Conservation (phyloP, 2,888 invertebrate species). For the Dorcus parallelipipedus region DNA sequence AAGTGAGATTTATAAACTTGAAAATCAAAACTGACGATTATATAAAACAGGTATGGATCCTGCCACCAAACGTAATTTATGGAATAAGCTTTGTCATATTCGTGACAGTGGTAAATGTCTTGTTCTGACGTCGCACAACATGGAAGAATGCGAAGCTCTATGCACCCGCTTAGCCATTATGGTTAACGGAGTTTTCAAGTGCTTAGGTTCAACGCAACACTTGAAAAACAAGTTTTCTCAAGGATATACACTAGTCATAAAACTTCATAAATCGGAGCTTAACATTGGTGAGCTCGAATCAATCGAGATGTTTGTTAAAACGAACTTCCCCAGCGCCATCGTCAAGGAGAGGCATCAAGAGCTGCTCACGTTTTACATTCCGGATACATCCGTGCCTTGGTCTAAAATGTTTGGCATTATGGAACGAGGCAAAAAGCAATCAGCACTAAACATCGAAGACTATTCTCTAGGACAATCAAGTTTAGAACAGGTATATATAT, state of each 20-base stretch:
- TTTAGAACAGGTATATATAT: conserved; percentile 61
- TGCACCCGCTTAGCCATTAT: conserved; percentile 79
- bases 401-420: conserved; percentile 74
- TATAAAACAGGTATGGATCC: no score
- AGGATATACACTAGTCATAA: conserved; percentile 50
- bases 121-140: conserved; percentile 80
- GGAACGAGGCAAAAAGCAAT: conserved; percentile 52
- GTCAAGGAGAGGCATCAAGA: conserved; percentile 69
- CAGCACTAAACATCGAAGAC: conserved; percentile 61
- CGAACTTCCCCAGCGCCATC: conserved; percentile 38
- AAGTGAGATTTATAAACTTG: no score
- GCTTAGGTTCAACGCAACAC: conserved; percentile 77
- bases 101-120: conserved; percentile 71
- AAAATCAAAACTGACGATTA: no score
- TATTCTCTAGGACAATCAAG: conserved; percentile 81
- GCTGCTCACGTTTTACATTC: conserved; percentile 68
- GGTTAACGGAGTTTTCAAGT: conserved; percentile 81
- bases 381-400: conserved; percentile 61
- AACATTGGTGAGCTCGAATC: conserved; percentile 17
- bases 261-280: conserved; percentile 40
- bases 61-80: conserved; percentile 72
- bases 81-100: conserved; percentile 70
- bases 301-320: conserved; percentile 33
- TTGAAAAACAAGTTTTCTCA: conserved; percentile 75
- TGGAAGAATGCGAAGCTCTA: conserved; percentile 85